Evolutionary conservation across 2,113 vertebrate genomes (phyloP).

Genomic region (Gadus chalcogrammus): DNA sequence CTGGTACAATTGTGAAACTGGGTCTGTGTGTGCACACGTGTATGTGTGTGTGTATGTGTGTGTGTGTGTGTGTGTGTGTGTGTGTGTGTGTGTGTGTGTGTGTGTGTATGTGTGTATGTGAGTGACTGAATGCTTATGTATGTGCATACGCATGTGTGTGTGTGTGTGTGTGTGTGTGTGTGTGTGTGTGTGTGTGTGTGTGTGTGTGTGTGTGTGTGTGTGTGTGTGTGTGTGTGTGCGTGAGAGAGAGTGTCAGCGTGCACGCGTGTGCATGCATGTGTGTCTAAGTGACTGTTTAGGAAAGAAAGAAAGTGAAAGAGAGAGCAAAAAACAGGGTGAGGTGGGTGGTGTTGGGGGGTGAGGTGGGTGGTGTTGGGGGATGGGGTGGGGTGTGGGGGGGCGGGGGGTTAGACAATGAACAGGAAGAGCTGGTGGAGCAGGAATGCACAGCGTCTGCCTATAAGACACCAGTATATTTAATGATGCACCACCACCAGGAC

Average conservation of each 20-base stretch:
- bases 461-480: constrained; percentile 63
- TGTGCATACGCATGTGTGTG: not conserved
- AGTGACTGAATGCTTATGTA: not conserved
- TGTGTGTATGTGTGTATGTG: not conserved
- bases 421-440: constrained; percentile 34
- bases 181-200: not conserved
- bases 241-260: constrained; percentile 2
- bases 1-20: too few relatives aligned
- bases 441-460: constrained; percentile 29
- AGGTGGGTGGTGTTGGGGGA: constrained; percentile 9
- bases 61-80: not conserved
- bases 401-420: constrained; percentile 23
- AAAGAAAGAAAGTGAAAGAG: constrained; percentile 11
- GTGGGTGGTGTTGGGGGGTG: constrained; percentile 5
- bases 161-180: not conserved
- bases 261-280: constrained; percentile 6
- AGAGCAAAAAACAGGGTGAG: not conserved
- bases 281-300: constrained; percentile 1
- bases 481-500: constrained; percentile 61
- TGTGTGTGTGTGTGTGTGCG: not conserved
- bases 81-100: not conserved
- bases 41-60: not conserved
- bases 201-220: constrained; percentile 1
- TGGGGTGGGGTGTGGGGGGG: constrained; percentile 1
- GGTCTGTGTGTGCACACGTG: constrained; percentile 2